These are phyloP conservation scores for Hybognathus amarus DNA, from an alignment of 2,797 vertebrate genomes.

Conservation along the genomic window DNA sequence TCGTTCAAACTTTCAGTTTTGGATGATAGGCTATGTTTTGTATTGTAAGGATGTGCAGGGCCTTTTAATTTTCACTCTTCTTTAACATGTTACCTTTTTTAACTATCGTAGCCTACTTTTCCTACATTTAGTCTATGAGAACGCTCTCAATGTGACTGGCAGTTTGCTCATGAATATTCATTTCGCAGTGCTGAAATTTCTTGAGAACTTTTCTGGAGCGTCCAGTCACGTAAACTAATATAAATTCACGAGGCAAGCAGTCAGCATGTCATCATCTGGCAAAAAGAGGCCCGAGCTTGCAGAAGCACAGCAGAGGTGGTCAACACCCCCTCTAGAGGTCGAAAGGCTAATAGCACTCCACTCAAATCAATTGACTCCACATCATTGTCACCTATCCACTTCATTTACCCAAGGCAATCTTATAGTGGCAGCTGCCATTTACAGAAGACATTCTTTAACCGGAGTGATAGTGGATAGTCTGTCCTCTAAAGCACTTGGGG, in stretches of 20 bases:
- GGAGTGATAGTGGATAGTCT: not conserved
- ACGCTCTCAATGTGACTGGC: not conserved
- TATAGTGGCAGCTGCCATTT: not conserved
- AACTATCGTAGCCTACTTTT: not conserved
- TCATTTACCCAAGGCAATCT: not conserved
- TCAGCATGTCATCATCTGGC: not conserved
- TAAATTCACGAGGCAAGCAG: not conserved
- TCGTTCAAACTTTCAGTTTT: not conserved
- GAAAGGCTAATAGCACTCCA: not conserved
- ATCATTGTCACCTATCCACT: not conserved
- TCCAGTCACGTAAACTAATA: not conserved
- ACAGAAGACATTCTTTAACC: not conserved
- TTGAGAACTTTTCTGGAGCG: not conserved
- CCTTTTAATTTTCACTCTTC: not conserved
- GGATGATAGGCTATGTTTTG: not conserved
- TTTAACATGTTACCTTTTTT: not conserved
- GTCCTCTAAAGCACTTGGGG: not conserved
- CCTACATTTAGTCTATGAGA: not conserved
- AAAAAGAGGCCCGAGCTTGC: not conserved
- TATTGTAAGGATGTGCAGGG: not conserved
- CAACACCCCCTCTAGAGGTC: conserved; percentile 54
- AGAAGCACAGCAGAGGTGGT: not conserved
- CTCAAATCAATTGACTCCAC: not conserved
- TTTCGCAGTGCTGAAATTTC: not conserved
- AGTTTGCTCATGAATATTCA: not conserved